A percentile compares a stretch with the other conserved stretches of the same genome.
Conservation (phyloP, 2,113 vertebrate species). For the Theropithecus gelada region DNA sequence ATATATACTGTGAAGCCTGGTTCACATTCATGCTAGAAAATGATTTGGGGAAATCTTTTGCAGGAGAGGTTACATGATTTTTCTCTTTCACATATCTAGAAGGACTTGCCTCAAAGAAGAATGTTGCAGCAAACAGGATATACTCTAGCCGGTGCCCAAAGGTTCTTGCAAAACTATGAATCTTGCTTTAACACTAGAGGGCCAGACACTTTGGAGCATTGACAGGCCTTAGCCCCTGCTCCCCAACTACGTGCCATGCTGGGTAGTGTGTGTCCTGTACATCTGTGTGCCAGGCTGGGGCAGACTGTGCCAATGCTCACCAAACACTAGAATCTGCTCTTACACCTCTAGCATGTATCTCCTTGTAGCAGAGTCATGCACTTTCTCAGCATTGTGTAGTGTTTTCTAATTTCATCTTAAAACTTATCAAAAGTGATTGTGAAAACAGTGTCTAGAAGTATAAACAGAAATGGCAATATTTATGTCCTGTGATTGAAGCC, state of each 20-base stretch:
- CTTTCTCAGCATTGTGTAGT: not conserved
- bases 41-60: not conserved
- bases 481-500: not conserved
- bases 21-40: not conserved
- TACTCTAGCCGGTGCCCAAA: not conserved
- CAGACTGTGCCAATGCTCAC: too few relatives aligned
- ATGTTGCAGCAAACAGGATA: not conserved
- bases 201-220: not conserved
- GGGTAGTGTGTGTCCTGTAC: not conserved
- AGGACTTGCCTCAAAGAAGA: not conserved
- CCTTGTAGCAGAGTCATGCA: not conserved
- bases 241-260: fast-evolving
- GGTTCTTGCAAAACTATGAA: not conserved
- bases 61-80: not conserved
- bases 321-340: not conserved
- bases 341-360: not conserved
- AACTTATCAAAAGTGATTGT: not conserved
- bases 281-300: not conserved
- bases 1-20: not conserved
- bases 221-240: not conserved
- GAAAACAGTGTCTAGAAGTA: not conserved
- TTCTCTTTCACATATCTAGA: not conserved
- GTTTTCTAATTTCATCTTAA: constrained; percentile 19
- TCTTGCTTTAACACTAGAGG: not conserved
- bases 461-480: not conserved